Evolutionary conservation across 2,113 vertebrate genomes (phyloP).

Genomic region (Orycteropus afer): DNA sequence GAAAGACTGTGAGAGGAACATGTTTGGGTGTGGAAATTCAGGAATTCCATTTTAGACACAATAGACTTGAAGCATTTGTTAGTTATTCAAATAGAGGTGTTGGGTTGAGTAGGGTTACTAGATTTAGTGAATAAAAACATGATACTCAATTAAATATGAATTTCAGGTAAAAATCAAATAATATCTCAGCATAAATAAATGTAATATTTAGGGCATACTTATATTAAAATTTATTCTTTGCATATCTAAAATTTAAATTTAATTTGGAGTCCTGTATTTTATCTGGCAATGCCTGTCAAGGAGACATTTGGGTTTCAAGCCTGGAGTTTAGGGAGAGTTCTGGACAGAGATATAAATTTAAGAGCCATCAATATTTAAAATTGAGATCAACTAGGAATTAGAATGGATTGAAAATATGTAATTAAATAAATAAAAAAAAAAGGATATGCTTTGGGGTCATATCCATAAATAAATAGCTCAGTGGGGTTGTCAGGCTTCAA

Average conservation of each 20-base stretch:
- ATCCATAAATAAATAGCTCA: neutral
- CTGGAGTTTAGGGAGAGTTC: neutral
- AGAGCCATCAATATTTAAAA: neutral
- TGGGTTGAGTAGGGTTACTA: neutral
- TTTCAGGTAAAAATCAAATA: neutral
- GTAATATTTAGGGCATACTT: neutral
- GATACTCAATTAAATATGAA: neutral
- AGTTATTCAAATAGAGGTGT: neutral
- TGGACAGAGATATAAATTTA: neutral
- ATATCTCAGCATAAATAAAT: neutral
- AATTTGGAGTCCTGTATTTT: neutral
- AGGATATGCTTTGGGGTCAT: neutral
- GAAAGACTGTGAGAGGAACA: neutral
- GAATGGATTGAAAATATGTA: neutral
- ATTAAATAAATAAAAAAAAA: neutral
- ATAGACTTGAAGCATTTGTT: neutral
- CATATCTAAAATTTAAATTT: neutral
- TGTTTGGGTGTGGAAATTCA: neutral
- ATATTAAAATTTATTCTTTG: neutral
- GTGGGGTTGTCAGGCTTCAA: neutral
- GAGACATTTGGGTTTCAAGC: neutral
- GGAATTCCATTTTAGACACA: neutral
- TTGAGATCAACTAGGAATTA: neutral
- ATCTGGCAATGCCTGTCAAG: neutral
- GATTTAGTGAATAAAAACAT: neutral